Evolutionary conservation across 2,888 invertebrate species (phyloP), one percentile per base, ranked within the genome.

Genomic region (Marronus borbonicus): DNA sequence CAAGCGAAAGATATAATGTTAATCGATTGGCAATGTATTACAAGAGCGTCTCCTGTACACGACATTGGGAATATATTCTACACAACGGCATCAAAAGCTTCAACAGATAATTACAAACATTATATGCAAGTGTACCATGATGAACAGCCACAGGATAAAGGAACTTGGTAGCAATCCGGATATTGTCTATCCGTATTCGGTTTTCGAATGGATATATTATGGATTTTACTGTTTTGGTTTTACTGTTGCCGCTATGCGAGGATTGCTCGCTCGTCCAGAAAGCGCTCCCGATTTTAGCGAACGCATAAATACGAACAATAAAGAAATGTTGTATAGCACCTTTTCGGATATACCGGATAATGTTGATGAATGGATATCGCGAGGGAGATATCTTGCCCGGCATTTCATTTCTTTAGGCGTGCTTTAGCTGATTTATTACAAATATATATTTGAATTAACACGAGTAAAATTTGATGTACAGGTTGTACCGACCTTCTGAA

Each of bases 81-180:
- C n/a, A 12, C 72, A 36, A 52, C 28, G 24, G 39, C 72, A 3
- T 20, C 72, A 20, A 39, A 72, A 12, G 72, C 39, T 31, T 20
- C 58, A 1, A 10, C 60, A 12, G 58, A 72, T 4, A 72, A 60
- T 36, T 58, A 72, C 44, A 58, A 60, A 17, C 7, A 72, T 44
- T 72, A 72, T 14, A 20, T 72, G 72, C 2, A 39, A 44, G 14
- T 72, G 0, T 72, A 72, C 20, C 36, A 72, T 28, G 39, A 58
- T 17, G 72, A 72, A 39, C 20, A 60, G 58, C 52, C 39, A 60
- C 2, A 17, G 58, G 20, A 72, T 72, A 17, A 72, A 5, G 20
- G 72, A 72, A 72, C 44, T 72, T 10, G 72, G 72, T 24, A 72
- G 72, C 17, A 44, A 72, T 60, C 72, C 72, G 10, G 58, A 58